Conservation (phyloP, 2,113 vertebrate species). For the Menura novaehollandiae region DNA sequence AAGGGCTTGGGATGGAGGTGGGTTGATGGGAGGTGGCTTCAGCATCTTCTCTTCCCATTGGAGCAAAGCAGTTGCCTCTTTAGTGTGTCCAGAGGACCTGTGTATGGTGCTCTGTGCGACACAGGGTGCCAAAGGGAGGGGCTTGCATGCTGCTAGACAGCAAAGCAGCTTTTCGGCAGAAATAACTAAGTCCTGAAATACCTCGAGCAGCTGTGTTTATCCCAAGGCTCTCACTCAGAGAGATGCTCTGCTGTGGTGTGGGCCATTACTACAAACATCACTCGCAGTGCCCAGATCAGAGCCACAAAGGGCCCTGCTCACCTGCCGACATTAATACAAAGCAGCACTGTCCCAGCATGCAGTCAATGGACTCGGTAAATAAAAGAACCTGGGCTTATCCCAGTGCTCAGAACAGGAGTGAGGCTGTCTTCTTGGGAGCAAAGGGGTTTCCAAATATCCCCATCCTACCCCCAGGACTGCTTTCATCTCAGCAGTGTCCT, state of each 20-base stretch:
- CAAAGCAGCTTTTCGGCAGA: slow-evolving; percentile 4
- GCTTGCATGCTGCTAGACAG: not conserved
- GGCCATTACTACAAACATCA: not conserved
- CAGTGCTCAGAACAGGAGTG: fast-evolving
- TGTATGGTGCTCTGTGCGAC: not conserved
- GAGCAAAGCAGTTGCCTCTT: not conserved
- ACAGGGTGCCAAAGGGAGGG: not conserved
- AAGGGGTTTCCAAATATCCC: not conserved
- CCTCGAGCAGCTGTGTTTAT: not conserved
- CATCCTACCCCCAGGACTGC: fast-evolving
- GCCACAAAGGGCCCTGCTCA: not conserved
- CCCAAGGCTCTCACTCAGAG: not conserved
- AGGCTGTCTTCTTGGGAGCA: not conserved
- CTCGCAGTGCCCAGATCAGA: not conserved
- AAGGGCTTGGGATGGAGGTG: not conserved
- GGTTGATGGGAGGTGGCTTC: not conserved
- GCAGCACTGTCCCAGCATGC: not conserved
- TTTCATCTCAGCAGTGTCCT: not conserved
- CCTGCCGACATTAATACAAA: not conserved
- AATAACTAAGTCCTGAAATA: slow-evolving; percentile 32
- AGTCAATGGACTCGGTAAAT: fast-evolving
- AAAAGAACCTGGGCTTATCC: not conserved
- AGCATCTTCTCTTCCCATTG: not conserved
- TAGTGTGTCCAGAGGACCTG: not conserved
- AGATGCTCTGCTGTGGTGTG: not conserved